These are phyloP conservation scores for Globodera ellingtonae DNA, from an alignment of 1,140 invertebrate genomes.

Conservation along the genomic window DNA sequence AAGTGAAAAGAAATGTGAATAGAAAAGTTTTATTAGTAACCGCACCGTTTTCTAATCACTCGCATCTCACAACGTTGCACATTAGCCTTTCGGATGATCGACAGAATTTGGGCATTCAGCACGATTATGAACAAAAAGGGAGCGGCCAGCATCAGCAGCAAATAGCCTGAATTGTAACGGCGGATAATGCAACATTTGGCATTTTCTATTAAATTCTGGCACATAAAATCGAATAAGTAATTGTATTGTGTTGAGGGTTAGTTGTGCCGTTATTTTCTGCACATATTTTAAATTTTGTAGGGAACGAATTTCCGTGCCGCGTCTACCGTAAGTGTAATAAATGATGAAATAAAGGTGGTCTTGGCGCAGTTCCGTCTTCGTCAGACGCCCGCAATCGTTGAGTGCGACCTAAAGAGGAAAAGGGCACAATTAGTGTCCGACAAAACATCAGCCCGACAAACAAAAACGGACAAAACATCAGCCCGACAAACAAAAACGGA, in stretches of 20 bases:
- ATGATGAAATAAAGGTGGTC: constrained; percentile 56
- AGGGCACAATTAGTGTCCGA: no score
- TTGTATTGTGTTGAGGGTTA: background rate
- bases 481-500: no score
- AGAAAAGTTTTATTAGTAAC: no score
- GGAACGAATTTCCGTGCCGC: background rate
- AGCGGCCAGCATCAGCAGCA: constrained; percentile 54
- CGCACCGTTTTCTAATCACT: constrained; percentile 14
- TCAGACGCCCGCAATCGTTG: constrained; percentile 57
- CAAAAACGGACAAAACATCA: no score
- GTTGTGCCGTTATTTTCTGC: no score
- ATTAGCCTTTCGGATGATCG: constrained; percentile 32
- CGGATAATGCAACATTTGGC: background rate
- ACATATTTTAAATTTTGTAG: background rate
- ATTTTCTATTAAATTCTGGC: background rate
- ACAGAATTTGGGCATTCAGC: constrained; percentile 47
- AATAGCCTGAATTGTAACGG: constrained; percentile 38
- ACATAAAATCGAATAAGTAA: background rate
- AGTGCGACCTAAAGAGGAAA: constrained; percentile 35
- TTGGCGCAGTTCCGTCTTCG: constrained; percentile 47
- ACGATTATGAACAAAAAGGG: constrained; percentile 62
- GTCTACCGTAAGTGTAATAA: constrained; percentile 60
- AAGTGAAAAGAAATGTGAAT: no score
- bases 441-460: no score
- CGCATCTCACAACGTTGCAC: constrained; percentile 12